Evolutionary conservation across 2,888 invertebrate genomes (phyloP).

Genomic region (Cyclophora albipunctata): DNA sequence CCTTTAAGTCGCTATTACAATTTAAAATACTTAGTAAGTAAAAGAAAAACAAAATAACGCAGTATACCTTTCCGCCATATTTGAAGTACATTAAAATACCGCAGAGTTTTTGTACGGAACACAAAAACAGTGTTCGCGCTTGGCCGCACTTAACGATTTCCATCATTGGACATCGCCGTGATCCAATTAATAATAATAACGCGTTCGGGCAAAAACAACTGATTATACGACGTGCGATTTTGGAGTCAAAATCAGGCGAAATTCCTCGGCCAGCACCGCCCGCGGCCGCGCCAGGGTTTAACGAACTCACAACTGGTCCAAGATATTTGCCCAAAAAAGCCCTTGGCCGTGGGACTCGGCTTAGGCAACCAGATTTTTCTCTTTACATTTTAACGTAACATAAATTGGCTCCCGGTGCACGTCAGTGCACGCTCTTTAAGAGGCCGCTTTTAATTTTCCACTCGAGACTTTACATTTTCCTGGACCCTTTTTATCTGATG

Average conservation of each 20-base stretch:
- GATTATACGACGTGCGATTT: conserved; percentile 58
- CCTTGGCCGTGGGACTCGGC: conserved; percentile 39
- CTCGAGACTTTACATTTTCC: too few species aligned
- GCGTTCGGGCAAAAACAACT: conserved; percentile 56
- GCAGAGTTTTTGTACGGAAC: conserved; percentile 28
- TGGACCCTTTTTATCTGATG: too few species aligned
- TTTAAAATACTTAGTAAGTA: too few species aligned
- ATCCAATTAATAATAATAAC: conserved; percentile 73
- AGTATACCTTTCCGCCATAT: conserved; percentile 1
- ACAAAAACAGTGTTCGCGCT: conserved; percentile 19
- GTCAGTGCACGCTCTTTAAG: too few species aligned
- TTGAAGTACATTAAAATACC: background rate
- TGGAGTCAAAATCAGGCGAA: conserved; percentile 61
- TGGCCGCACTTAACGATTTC: conserved; percentile 46
- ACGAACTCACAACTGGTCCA: conserved; percentile 52
- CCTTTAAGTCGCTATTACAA: too few species aligned
- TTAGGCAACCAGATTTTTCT: conserved; percentile 30
- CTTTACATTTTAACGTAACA: conserved; percentile 32
- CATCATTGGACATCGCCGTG: conserved; percentile 49
- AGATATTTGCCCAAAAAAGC: conserved; percentile 62
- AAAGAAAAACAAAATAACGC: conserved; percentile 6
- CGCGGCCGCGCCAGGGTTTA: conserved; percentile 38
- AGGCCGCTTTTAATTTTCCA: too few species aligned
- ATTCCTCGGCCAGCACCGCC: conserved; percentile 40
- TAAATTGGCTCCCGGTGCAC: too few species aligned